Evolutionary conservation across 2,797 vertebrate species (phyloP).

Genomic region (Miichthys miiuy): DNA sequence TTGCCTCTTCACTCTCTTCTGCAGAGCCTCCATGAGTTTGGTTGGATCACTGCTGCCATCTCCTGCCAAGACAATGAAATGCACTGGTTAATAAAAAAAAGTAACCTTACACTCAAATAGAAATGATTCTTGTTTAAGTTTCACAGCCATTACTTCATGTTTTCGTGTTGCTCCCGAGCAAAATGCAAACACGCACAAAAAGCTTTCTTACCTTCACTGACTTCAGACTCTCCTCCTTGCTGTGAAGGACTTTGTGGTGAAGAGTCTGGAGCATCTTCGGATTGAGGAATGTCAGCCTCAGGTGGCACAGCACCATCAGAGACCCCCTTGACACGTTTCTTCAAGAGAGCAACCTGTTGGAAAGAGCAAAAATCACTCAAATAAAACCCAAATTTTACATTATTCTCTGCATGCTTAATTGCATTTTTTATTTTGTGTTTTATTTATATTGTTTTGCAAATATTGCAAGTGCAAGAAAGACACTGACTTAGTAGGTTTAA

Average conservation of each 20-base stretch:
- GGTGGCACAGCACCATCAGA: conserved; percentile 71
- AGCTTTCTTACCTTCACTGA: conserved; percentile 68
- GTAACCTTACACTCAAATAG: not conserved
- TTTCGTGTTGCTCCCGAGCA: not conserved
- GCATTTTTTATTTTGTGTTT: no score
- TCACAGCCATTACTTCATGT: not conserved
- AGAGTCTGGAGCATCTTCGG: conserved; percentile 63
- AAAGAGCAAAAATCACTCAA: not conserved
- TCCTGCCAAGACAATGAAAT: conserved; percentile 72
- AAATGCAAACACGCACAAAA: not conserved
- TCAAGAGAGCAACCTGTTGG: conserved; percentile 91
- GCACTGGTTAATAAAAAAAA: conserved; percentile 8
- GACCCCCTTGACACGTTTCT: conserved; percentile 87
- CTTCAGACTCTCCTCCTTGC: conserved; percentile 70
- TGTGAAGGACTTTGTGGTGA: conserved; percentile 76
- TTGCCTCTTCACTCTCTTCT: conserved; percentile 91
- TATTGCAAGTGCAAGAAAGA: not conserved
- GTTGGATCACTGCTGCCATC: conserved; percentile 83
- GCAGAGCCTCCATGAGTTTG: conserved; percentile 86
- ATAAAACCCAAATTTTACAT: not conserved
- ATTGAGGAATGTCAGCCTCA: conserved; percentile 57
- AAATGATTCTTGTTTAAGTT: not conserved
- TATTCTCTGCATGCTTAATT: not conserved
- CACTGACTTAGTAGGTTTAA: not conserved
- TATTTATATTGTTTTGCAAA: no score